Evolutionary conservation across 2,797 vertebrate species (phyloP), one percentile per base, ranked within the genome.

Genomic region (Astyanax mexicanus): DNA sequence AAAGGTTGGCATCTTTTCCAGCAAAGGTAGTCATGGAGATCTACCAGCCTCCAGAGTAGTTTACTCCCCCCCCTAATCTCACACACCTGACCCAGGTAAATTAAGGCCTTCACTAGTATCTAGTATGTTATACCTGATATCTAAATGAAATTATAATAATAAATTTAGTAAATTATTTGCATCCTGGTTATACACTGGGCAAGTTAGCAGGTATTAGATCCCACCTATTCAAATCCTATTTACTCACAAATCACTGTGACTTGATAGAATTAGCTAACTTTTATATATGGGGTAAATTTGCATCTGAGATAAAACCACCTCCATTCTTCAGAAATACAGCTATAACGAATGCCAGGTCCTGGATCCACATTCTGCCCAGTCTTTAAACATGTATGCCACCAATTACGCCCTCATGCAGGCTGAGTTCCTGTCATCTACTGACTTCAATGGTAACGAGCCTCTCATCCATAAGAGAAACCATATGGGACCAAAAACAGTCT

Each of bases 401-500:
- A 70, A 55, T 37, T 12, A 35, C 38, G 13, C 13, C 49, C n/a
- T 32, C 23, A 23, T 17, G 11, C 6, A 23, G 51, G 32, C 15
- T 32, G 45, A 3, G n/a, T 21, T 19, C 23, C 15, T 49, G 12
- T 19, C 65, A 32, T 61, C 47, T 23, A 6, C 12, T 35, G 19
- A 37, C 40, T 44, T 38, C 44, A 69, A 42, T 5, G 38, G 42
- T 44, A 55, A 71, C 70, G 35, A 62, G 55, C 52, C 74, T 76
- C 54, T 44, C 74, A 29, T 37, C n/a, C 40, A 37, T 54, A 45
- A 38, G 51, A 73, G 35, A 51, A 72, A 72, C 42, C 25, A 11
- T 35, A 32, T 12, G 61, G 49, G 42, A 21, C 8, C 23, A 27
- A 66, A 47, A 58, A 35, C 17, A 51, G 42, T 60, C 37, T 68